Evolutionary conservation across 2,113 vertebrate genomes (phyloP).

Genomic region (Plecotus auritus): DNA sequence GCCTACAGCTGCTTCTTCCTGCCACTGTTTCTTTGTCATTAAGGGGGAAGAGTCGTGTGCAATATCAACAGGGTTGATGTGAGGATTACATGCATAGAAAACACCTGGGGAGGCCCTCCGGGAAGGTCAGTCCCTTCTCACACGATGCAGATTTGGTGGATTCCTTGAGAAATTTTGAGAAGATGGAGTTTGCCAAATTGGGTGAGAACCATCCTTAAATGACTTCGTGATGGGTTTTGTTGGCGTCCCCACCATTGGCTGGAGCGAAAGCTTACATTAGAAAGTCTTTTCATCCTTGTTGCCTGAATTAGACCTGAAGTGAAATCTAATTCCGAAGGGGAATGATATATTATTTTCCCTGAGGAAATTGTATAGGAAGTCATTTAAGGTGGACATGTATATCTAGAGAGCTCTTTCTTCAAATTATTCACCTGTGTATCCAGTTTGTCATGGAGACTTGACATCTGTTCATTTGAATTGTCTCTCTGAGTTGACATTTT

Average conservation of each 20-base stretch:
- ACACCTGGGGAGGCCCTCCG: background rate
- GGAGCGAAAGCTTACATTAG: background rate
- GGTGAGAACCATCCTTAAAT: background rate
- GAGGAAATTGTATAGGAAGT: background rate
- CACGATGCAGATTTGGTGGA: background rate
- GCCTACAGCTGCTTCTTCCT: background rate
- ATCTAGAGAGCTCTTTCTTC: background rate
- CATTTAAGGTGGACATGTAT: background rate
- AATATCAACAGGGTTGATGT: background rate
- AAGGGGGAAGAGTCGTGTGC: background rate
- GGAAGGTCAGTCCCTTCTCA: background rate
- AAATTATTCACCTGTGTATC: background rate
- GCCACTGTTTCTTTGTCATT: background rate
- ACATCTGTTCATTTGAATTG: background rate
- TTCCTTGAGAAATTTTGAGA: background rate
- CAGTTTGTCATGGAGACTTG: background rate
- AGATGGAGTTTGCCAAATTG: background rate
- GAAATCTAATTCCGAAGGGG: background rate
- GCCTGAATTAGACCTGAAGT: background rate
- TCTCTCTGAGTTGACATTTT: slow-evolving; percentile 11
- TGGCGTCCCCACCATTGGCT: background rate
- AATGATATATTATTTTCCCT: background rate
- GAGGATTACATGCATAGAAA: background rate
- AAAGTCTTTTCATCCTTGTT: background rate
- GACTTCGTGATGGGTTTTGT: background rate